A percentile compares a stretch with the other conserved stretches of the same genome.
Conservation (phyloP, 2,888 invertebrate genomes). For the Allolobophora icterica region DNA sequence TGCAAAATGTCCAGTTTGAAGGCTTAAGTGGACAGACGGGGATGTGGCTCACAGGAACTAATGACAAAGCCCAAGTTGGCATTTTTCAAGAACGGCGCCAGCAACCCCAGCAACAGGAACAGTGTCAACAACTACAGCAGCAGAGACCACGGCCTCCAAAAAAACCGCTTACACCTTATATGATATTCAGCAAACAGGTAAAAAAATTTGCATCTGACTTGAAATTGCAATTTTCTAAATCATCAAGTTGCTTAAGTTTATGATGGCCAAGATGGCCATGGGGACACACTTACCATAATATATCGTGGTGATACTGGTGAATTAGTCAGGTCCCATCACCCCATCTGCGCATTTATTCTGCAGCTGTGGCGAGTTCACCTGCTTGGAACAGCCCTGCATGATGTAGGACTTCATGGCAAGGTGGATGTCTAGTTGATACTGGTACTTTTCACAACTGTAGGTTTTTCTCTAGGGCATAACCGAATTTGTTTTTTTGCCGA, state of each 20-base stretch:
- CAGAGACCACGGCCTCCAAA: slow-evolving; percentile 36
- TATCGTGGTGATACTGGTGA: too few relatives aligned
- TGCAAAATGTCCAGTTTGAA: background rate
- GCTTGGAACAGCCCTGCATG: too few relatives aligned
- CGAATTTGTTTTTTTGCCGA: too few relatives aligned
- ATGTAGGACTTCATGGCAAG: too few relatives aligned
- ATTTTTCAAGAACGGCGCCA: background rate
- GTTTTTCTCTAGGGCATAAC: too few relatives aligned
- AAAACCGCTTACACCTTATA: slow-evolving; percentile 42
- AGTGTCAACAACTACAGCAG: slow-evolving; percentile 12
- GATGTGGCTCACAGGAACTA: background rate
- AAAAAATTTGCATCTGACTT: background rate
- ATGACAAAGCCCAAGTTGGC: background rate
- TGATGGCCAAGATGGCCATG: background rate
- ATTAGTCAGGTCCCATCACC: too few relatives aligned
- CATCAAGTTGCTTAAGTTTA: background rate
- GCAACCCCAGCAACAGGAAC: background rate
- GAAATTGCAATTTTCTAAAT: slow-evolving; percentile 20
- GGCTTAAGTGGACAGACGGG: slow-evolving; percentile 21
- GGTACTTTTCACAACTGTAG: too few relatives aligned
- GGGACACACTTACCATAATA: too few relatives aligned
- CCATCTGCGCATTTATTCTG: too few relatives aligned
- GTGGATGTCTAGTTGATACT: too few relatives aligned
- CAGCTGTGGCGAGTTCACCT: too few relatives aligned
- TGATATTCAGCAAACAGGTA: slow-evolving; percentile 42